phyloP scores from a whole-genome alignment of 2,113 vertebrate genomes.

The Tachuris rubrigastra region DNA sequence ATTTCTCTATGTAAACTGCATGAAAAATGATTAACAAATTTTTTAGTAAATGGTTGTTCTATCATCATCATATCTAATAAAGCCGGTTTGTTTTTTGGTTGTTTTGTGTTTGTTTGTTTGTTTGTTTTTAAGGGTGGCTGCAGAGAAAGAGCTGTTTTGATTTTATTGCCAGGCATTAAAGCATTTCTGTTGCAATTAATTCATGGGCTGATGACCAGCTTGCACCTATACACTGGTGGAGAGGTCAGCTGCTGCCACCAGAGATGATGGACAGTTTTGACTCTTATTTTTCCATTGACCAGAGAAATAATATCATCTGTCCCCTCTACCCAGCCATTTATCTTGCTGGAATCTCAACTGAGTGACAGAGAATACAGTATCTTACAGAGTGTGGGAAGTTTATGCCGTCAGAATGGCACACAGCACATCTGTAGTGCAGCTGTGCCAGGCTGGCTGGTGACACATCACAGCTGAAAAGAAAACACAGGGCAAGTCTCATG shows the following conservation, averaged over 20 bases:
- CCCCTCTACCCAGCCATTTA: neutral
- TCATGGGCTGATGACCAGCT: neutral
- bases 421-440: conserved; percentile 3
- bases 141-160: neutral
- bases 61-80: neutral
- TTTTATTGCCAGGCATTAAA: neutral
- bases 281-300: neutral
- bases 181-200: neutral
- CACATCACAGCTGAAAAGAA: neutral
- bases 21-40: neutral
- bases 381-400: neutral
- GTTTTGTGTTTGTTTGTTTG: neutral
- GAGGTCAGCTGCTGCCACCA: neutral
- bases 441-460: conserved; percentile 1
- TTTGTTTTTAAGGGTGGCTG: neutral
- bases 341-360: neutral
- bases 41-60: neutral
- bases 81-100: rapidly evolving
- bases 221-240: neutral
- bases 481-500: neutral
- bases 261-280: neutral
- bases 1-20: neutral
- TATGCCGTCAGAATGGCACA: neutral
- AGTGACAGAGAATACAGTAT: neutral
- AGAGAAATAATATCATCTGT: neutral